phyloP scores from a whole-genome alignment of 2,888 invertebrate species.

The Orthosia gothica region DNA sequence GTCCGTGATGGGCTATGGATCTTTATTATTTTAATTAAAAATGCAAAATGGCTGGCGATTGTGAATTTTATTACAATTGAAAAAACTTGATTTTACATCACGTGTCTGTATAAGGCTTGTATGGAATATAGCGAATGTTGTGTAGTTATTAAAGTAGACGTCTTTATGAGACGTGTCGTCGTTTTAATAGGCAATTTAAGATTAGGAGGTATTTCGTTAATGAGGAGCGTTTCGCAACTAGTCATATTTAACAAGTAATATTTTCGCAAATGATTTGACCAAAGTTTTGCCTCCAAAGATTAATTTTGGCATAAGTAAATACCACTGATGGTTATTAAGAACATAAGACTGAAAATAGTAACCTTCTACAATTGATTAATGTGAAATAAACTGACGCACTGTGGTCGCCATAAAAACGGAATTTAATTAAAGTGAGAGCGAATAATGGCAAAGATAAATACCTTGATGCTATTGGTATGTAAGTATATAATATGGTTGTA shows the following conservation, averaged over 20 bases:
- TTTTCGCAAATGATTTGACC: conserved; percentile 11
- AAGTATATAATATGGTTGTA: conserved; percentile 32
- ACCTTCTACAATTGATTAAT: conserved; percentile 7
- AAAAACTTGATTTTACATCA: conserved; percentile 51
- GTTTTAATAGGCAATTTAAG: conserved; percentile 20
- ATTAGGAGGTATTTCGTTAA: conserved; percentile 23
- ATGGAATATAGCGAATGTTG: conserved; percentile 12
- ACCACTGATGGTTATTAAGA: conserved; percentile 10
- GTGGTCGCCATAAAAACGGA: conserved; percentile 25
- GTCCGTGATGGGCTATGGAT: conserved; percentile 50
- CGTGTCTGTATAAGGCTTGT: conserved; percentile 20
- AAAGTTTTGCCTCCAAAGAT: conserved; percentile 11
- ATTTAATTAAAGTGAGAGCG: conserved; percentile 33
- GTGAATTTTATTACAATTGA: conserved; percentile 54
- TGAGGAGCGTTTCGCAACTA: conserved; percentile 9
- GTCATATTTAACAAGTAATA: conserved; percentile 2
- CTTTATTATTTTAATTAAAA: conserved; percentile 63
- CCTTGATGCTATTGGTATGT: conserved; percentile 23
- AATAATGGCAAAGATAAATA: conserved; percentile 37
- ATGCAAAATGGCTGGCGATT: conserved; percentile 58
- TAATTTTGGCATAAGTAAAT: background rate
- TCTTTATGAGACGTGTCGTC: conserved; percentile 16
- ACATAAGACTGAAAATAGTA: conserved; percentile 23
- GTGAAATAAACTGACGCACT: conserved; percentile 17
- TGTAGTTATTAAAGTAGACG: conserved; percentile 26